These are phyloP conservation scores for Stichopus chloronotus DNA, from an alignment of 35 echinoderm and acorn worm genomes.

Conservation along the genomic window DNA sequence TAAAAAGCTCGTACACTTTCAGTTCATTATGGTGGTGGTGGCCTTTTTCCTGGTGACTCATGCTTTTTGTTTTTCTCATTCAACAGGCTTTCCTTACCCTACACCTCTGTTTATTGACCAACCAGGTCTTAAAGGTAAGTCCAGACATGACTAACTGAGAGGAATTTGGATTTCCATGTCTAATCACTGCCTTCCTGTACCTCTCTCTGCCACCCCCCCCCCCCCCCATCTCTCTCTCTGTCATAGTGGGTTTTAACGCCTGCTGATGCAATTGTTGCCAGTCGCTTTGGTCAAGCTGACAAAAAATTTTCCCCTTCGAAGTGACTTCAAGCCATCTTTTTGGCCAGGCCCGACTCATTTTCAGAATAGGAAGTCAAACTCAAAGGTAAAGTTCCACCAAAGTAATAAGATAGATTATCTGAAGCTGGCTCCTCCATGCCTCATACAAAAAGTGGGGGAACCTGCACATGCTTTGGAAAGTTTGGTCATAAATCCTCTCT, in stretches of 20 bases:
- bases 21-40: neutral
- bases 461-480: neutral
- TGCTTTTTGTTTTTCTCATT: neutral
- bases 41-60: too few relatives aligned
- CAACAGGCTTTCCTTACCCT: slow-evolving; percentile 51
- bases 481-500: neutral
- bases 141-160: neutral
- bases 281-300: too few relatives aligned
- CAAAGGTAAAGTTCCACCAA: neutral
- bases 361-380: too few relatives aligned
- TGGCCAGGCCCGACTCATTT: too few relatives aligned
- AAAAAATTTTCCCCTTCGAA: too few relatives aligned
- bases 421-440: neutral
- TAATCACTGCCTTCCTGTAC: too few relatives aligned
- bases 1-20: neutral
- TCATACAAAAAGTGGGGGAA: too few relatives aligned
- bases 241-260: too few relatives aligned
- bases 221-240: too few relatives aligned
- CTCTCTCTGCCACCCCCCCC: too few relatives aligned
- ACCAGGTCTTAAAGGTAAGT: slow-evolving; percentile 47
- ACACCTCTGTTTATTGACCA: slow-evolving; percentile 59
- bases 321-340: too few relatives aligned
- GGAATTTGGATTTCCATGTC: neutral
- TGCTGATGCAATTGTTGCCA: too few relatives aligned
- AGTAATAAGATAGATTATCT: neutral